Evolutionary conservation across 2,113 vertebrate genomes (phyloP).

Genomic region (Conger conger): DNA sequence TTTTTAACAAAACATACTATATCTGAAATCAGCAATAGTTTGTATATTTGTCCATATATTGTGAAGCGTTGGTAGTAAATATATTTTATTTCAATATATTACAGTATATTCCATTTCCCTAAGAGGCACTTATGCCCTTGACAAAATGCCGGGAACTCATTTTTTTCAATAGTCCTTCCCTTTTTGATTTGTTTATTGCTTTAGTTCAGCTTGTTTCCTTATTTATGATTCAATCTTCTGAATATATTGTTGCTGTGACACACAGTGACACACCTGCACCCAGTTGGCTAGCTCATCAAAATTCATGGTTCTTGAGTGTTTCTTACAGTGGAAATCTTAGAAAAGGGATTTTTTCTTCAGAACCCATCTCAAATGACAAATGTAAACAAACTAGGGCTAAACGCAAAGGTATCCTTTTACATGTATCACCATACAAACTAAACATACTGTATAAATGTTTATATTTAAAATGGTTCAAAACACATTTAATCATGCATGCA

Average conservation of each 20-base stretch:
- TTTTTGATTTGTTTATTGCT: background rate
- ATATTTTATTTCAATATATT: no score
- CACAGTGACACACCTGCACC: no score
- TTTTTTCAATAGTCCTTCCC: no score
- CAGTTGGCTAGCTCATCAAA: background rate
- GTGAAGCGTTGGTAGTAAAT: no score
- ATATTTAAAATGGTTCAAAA: background rate
- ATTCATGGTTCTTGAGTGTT: background rate
- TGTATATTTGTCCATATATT: no score
- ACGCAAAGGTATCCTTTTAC: background rate
- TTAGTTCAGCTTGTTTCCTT: background rate
- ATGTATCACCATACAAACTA: background rate
- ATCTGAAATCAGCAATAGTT: no score
- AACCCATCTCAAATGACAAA: slow-evolving; percentile 1
- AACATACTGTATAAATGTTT: background rate
- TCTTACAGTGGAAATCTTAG: background rate
- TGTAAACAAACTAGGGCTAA: background rate
- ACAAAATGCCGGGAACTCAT: no score
- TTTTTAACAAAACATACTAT: no score
- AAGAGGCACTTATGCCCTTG: no score
- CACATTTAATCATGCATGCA: background rate
- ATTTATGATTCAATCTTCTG: background rate
- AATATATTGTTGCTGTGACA: background rate
- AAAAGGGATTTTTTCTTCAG: background rate
- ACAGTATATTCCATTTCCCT: no score